phyloP scores from a whole-genome alignment of 2,888 invertebrate species.

The Lasioglossum calceatum region DNA sequence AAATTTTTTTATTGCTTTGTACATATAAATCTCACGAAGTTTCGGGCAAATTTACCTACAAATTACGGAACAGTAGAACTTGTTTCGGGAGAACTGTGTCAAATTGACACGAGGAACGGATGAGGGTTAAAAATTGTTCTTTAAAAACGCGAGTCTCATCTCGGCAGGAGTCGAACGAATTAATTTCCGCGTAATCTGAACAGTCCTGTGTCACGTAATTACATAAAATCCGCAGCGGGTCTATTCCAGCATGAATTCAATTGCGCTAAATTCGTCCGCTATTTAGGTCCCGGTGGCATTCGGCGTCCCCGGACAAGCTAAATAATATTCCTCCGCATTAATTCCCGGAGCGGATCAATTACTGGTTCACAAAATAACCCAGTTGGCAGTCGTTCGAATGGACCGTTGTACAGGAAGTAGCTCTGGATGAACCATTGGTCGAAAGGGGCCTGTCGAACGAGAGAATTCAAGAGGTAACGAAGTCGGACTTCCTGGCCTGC shows the following conservation, averaged over 20 bases:
- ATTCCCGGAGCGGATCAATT: background rate
- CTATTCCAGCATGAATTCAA: background rate
- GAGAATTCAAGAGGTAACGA: background rate
- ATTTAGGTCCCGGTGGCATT: background rate
- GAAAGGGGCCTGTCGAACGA: background rate
- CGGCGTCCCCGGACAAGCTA: background rate
- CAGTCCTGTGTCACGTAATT: background rate
- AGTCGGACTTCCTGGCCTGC: background rate
- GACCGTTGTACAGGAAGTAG: background rate
- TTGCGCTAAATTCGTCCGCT: background rate
- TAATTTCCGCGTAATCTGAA: background rate
- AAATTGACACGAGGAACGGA: no score
- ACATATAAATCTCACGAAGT: no score
- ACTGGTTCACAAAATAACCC: background rate
- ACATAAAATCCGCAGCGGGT: background rate
- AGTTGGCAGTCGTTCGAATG: background rate
- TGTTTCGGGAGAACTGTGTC: no score
- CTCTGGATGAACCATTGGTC: background rate
- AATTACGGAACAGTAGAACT: no score
- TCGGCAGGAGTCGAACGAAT: background rate
- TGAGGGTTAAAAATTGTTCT: no score
- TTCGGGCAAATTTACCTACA: no score
- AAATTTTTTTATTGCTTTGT: no score
- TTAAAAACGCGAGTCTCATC: background rate
- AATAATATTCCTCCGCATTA: slow-evolving; percentile 8